Evolutionary conservation across 2,888 invertebrate genomes (phyloP), one percentile per base, ranked within the genome.

Genomic region (Hoplodrina ambigua): DNA sequence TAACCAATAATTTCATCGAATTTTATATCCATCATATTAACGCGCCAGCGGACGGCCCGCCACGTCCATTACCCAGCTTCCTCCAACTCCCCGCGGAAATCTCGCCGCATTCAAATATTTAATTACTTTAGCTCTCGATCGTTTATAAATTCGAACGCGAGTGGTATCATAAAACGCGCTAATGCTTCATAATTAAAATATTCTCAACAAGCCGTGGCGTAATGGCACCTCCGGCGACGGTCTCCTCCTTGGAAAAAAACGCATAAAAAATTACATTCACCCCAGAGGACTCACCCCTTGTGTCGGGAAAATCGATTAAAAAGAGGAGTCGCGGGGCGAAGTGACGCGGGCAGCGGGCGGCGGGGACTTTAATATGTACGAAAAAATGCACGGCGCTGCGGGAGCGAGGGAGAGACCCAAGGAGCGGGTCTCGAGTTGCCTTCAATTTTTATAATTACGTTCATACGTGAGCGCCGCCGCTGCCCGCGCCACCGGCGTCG

Each of bases 211-310:
- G 94, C 96, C 96, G 96, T 96, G 94, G 93, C 94, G 96, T 96
- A 96, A 96, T 96, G 95, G 96, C 95, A 95, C 95, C 95, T 95
- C 94, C 91, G 93, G 94, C 94, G 94, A 93, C 94, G 91, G 93
- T 94, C 93, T 93, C 92, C 92, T 92, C 86, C 91, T 92, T 90
- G 89, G 92, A 90, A 93, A 95, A 96, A 94, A 94, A 95, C 96
- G 96, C 96, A 96, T 96, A 96, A 96, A 96, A 96, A 96, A 96
- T 96, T 96, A 96, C 96, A 96, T 96, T 96, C 96, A 96, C 96
- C 95, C 96, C 94, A 94, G 95, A 95, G 93, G 92, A 93, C 94
- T 96, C 96, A 96, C 96, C 96, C 96, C 96, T 96, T 96, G 96
- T 96, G 95, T 94, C 91, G 94, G 94, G 93, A 94, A 96, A 96